These are phyloP conservation scores for Apotomis turbidana DNA, from an alignment of 2,888 invertebrate species.

Conservation along the genomic window DNA sequence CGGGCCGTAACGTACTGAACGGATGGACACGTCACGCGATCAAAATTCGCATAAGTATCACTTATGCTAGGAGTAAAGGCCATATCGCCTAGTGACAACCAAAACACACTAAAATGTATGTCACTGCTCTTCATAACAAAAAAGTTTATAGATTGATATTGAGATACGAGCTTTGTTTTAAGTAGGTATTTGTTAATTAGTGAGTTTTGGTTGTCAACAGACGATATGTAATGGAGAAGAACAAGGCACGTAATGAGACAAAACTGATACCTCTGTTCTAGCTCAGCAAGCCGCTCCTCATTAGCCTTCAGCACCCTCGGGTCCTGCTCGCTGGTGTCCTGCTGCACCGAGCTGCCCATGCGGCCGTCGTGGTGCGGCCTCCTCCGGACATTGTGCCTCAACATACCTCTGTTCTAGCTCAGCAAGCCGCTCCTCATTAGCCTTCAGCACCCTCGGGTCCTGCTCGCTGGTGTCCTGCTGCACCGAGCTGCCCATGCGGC, in stretches of 20 bases:
- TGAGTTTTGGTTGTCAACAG: too few species aligned
- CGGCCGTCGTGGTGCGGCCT: constrained; percentile 90
- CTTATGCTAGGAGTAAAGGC: too few species aligned
- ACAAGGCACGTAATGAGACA: constrained; percentile 90
- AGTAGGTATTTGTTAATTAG: too few species aligned
- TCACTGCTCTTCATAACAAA: too few species aligned
- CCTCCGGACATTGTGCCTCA: constrained; percentile 97
- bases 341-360: constrained; percentile 89
- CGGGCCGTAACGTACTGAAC: too few species aligned
- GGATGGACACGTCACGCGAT: too few species aligned
- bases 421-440: constrained; percentile 81
- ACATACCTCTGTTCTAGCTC: constrained; percentile 67
- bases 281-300: constrained; percentile 78
- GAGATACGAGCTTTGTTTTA: too few species aligned
- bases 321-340: constrained; percentile 80
- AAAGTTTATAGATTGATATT: too few species aligned
- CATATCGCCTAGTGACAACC: too few species aligned
- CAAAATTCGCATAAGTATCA: too few species aligned
- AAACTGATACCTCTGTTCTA: constrained; percentile 71
- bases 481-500: constrained; percentile 91
- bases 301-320: constrained; percentile 81
- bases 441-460: constrained; percentile 80
- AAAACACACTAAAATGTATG: too few species aligned
- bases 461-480: constrained; percentile 81
- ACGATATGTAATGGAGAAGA: too few species aligned